These are phyloP conservation scores for Solenodon paradoxus DNA, from an alignment of 2,113 vertebrate species.

Conservation along the genomic window DNA sequence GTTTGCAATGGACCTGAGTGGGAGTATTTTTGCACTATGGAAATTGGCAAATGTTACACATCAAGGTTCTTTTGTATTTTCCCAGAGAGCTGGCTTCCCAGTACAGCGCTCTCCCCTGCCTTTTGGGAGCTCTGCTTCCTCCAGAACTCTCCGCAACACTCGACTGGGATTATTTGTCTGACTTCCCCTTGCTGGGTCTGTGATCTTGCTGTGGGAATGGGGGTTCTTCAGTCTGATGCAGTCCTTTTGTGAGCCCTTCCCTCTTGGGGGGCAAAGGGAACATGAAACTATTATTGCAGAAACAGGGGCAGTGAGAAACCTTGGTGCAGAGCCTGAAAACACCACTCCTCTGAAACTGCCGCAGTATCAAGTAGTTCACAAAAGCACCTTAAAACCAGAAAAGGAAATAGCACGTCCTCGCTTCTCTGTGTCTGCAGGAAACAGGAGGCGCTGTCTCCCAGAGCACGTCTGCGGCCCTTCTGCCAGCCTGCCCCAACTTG, in stretches of 20 bases:
- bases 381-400: not conserved
- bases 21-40: slow-evolving; percentile 32
- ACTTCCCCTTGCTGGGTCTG: not conserved
- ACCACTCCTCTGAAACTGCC: not conserved
- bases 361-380: not conserved
- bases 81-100: not conserved
- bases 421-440: not conserved
- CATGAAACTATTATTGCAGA: not conserved
- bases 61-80: no score
- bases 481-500: not conserved
- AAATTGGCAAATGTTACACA: not conserved
- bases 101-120: not conserved
- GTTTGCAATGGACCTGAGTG: not conserved
- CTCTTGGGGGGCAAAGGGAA: not conserved
- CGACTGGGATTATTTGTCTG: not conserved
- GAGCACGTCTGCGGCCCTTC: accelerated
- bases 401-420: accelerated
- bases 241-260: not conserved
- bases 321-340: not conserved
- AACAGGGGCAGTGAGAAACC: not conserved
- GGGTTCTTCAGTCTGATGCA: not conserved
- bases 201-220: not conserved
- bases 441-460: not conserved
- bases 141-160: not conserved
- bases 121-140: not conserved